Percentiles rank a stretch among this genome's conserved stretches.
Conservation (phyloP, 92 coral and sea anemone species). For the Montipora capitata region DNA sequence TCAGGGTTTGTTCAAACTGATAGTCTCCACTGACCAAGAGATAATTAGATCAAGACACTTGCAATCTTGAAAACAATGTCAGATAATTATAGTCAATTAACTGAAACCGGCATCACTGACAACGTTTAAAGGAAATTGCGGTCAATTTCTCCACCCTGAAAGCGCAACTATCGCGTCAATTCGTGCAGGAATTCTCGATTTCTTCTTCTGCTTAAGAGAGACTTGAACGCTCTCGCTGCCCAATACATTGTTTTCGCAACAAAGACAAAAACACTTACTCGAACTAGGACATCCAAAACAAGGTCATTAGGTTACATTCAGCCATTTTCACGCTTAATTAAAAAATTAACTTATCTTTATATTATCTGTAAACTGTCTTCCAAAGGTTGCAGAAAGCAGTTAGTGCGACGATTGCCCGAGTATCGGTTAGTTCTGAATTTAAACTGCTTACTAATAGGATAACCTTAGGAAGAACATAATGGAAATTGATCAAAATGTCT, state of each 20-base stretch:
- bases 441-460: too few relatives aligned
- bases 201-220: background rate
- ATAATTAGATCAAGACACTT: background rate
- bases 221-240: background rate
- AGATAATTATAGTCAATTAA: background rate
- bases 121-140: background rate
- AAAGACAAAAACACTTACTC: background rate
- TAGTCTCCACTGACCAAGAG: too few relatives aligned
- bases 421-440: too few relatives aligned
- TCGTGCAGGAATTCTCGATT: background rate
- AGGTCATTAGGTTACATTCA: background rate
- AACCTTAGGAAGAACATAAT: too few relatives aligned
- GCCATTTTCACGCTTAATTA: too few relatives aligned
- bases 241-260: slow-evolving; percentile 22
- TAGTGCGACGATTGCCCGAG: too few relatives aligned
- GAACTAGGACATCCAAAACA: background rate
- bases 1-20: too few relatives aligned
- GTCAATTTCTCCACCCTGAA: background rate
- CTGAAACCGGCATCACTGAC: background rate
- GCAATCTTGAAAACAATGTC: background rate
- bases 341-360: too few relatives aligned
- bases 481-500: too few relatives aligned
- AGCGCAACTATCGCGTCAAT: background rate
- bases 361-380: too few relatives aligned
- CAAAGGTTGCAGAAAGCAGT: too few relatives aligned